Conservation (phyloP, 2,888 invertebrate species). For the Abrostola triplasia region DNA sequence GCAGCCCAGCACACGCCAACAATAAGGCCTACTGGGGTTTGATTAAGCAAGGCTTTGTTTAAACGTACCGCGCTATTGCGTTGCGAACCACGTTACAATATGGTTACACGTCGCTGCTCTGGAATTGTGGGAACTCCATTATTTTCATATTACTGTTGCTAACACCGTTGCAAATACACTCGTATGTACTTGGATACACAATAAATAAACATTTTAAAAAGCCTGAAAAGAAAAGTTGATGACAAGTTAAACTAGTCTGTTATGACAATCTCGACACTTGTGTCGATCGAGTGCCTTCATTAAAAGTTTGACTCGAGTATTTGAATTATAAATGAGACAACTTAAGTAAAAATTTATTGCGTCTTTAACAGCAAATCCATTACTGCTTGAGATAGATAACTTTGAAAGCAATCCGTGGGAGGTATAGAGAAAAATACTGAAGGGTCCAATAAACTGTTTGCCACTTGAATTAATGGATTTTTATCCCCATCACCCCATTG, state of each 20-base stretch:
- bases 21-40: conserved; percentile 43
- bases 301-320: conserved; percentile 37
- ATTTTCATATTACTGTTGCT: conserved; percentile 4
- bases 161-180: too few relatives aligned
- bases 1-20: conserved; percentile 27
- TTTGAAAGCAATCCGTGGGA: conserved; percentile 32
- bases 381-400: conserved; percentile 42
- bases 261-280: conserved; percentile 20
- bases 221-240: too few relatives aligned
- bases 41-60: conserved; percentile 54
- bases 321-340: conserved; percentile 50
- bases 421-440: conserved; percentile 26
- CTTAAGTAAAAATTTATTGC: conserved; percentile 44
- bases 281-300: conserved; percentile 30
- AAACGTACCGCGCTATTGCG: conserved; percentile 28
- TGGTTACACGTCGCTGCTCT: conserved; percentile 2
- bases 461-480: conserved; percentile 14
- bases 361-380: conserved; percentile 47
- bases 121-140: conserved; percentile 17
- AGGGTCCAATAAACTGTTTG: conserved; percentile 11
- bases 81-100: conserved; percentile 11
- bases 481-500: conserved; percentile 7
- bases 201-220: too few relatives aligned
- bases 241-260: conserved; percentile 1
- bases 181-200: too few relatives aligned